Percentiles rank a stretch among this genome's conserved stretches.
These are phyloP conservation scores for Oscheius onirici DNA, from an alignment of 2,888 invertebrate species.

Conservation along the genomic window DNA sequence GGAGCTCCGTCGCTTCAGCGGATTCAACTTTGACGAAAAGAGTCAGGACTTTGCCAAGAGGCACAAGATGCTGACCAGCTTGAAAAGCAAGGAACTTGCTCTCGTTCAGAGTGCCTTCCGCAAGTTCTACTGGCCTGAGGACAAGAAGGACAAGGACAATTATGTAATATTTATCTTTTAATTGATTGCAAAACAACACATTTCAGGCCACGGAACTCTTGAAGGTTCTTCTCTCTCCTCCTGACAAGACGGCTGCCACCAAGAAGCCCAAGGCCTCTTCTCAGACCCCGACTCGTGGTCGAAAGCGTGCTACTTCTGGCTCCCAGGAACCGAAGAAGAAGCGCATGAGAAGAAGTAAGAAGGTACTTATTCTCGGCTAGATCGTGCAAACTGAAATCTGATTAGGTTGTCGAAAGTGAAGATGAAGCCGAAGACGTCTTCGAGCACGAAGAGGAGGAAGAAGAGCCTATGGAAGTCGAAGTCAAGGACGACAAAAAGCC, in stretches of 20 bases:
- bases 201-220: constrained; percentile 9
- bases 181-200: neutral
- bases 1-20: constrained; percentile 7
- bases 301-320: neutral
- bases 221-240: constrained; percentile 1
- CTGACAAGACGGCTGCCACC: neutral
- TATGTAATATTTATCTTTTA: neutral
- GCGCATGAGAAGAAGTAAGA: neutral
- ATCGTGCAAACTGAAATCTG: too few relatives aligned
- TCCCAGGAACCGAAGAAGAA: neutral
- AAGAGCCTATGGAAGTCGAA: neutral
- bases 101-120: constrained; percentile 2
- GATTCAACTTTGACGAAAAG: constrained; percentile 5
- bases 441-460: neutral
- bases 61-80: neutral
- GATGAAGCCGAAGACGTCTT: neutral
- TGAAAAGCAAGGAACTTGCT: neutral
- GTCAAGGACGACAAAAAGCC: neutral
- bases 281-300: neutral
- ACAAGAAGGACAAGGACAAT: neutral
- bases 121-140: neutral
- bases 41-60: constrained; percentile 1
- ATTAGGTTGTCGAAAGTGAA: too few relatives aligned
- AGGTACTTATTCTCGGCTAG: neutral
- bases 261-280: neutral